Conservation (phyloP, 1,140 invertebrate species). For the Drosophila pectinifera region DNA sequence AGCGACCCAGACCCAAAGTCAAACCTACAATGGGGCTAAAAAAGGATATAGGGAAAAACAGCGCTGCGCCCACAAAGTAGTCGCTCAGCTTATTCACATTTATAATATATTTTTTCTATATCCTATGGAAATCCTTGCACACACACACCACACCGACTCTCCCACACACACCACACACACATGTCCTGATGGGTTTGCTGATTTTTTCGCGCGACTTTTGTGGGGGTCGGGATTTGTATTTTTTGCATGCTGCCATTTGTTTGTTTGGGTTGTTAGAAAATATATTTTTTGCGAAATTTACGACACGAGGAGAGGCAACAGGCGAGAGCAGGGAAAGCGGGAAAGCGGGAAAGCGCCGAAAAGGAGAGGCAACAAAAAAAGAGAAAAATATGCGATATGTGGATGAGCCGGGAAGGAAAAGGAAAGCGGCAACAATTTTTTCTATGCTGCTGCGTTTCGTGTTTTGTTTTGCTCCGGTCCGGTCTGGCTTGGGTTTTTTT, state of each 20-base stretch:
- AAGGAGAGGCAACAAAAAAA: conserved; percentile 58
- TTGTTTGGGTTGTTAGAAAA: conserved; percentile 83
- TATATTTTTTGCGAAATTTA: conserved; percentile 80
- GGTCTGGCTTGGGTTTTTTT: conserved; percentile 54
- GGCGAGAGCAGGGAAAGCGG: conserved; percentile 41
- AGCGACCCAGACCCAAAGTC: conserved; percentile 14
- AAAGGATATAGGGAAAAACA: conserved; percentile 26
- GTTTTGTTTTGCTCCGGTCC: conserved; percentile 72
- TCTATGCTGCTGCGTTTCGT: conserved; percentile 68
- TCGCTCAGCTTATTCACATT: conserved; percentile 63
- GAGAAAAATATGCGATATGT: conserved; percentile 53
- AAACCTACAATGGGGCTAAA: conserved; percentile 25
- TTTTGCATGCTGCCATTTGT: conserved; percentile 74
- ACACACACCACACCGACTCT: conserved; percentile 15
- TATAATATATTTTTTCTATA: conserved; percentile 71
- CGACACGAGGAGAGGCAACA: conserved; percentile 17
- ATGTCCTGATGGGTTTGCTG: conserved; percentile 35
- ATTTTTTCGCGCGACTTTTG: conserved; percentile 79
- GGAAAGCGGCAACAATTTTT: conserved; percentile 79
- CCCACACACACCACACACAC: conserved; percentile 24
- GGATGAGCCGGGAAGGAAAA: conserved; percentile 71
- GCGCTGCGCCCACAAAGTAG: conserved; percentile 44
- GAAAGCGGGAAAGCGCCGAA: conserved; percentile 40
- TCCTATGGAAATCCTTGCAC: conserved; percentile 46
- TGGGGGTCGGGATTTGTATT: conserved; percentile 69